Evolutionary conservation across 2,113 vertebrate species (phyloP), one percentile per base, ranked within the genome.

Genomic region (Neodontobutis hainanensis): DNA sequence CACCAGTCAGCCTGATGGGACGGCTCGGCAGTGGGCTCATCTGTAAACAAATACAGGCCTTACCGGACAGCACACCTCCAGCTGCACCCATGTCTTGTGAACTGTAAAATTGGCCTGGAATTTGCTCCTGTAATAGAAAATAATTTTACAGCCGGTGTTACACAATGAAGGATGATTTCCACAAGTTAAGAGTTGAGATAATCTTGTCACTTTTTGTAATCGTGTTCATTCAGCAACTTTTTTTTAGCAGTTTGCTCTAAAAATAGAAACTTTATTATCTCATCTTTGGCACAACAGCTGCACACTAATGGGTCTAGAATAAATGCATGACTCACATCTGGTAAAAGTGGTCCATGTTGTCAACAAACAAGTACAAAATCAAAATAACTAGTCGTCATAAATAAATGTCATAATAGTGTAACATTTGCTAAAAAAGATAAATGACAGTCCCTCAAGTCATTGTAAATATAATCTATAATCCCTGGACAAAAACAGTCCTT

Each of bases 11-110:
- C 75, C 73, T 51, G 58, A 77, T 69, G 78, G 52, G 38, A 55
- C 51, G 4, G 27, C 70, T 75, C 76, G 12, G 16, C 8, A 40
- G 65, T 51, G 53, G 79, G 74, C 46, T 14, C 3, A 44, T 61
- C 8, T 15, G 71, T 81, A 80, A 86, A 89, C 83, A 83, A 81
- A 89, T 47, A 65, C 52, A 49, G 70, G 40, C 53, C 47, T 36
- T 70, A 61, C 73, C 59, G 46, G 63, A 45, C 67, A 45, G 49
- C 70, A 46, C 56, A 52, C 65, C 57, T 75, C 59, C 74, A 75
- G 74, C 59, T 82, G 82, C 69, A 64, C 47, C 51, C 49, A 19
- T 19, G 48, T 69, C 75, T 77, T 65, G 55, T 81, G 61, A 68
- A 70, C 77, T 85, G 65, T 77, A 73, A 78, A 84, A 85, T 36